Conservation (phyloP, 2,113 vertebrate genomes). For the Meriones unguiculatus region DNA sequence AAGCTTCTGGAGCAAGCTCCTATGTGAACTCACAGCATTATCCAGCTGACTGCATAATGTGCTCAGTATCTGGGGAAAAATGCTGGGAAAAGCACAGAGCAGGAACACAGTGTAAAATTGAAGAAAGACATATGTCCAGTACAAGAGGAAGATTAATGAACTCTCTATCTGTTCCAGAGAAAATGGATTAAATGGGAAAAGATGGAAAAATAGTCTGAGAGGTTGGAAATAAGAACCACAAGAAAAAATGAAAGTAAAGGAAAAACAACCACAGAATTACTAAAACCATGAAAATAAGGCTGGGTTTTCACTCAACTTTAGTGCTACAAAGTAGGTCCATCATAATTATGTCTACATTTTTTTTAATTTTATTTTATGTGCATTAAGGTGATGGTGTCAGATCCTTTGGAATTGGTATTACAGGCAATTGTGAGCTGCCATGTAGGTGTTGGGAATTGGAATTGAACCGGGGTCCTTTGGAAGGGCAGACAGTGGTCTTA, state of each 20-base stretch:
- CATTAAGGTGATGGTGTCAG: too few relatives aligned
- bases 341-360: not conserved
- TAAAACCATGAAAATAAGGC: constrained; percentile 21
- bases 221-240: not conserved
- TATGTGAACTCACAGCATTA: constrained; percentile 27
- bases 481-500: too few relatives aligned
- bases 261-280: not conserved
- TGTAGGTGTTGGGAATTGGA: too few relatives aligned
- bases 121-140: not conserved
- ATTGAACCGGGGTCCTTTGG: too few relatives aligned
- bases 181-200: not conserved
- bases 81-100: not conserved
- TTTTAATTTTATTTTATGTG: too few relatives aligned
- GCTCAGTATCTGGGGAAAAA: constrained; percentile 33
- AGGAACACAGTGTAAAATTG: not conserved
- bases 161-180: not conserved
- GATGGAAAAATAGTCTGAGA: not conserved
- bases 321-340: not conserved
- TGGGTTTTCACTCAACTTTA: not conserved
- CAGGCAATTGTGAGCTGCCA: too few relatives aligned
- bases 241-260: too few relatives aligned
- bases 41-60: constrained; percentile 9
- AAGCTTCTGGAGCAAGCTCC: constrained; percentile 24
- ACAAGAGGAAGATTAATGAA: not conserved
- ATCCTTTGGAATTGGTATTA: too few relatives aligned